These are phyloP conservation scores for Entosphenus tridentatus DNA, from an alignment of 2,113 vertebrate genomes.

Conservation along the genomic window DNA sequence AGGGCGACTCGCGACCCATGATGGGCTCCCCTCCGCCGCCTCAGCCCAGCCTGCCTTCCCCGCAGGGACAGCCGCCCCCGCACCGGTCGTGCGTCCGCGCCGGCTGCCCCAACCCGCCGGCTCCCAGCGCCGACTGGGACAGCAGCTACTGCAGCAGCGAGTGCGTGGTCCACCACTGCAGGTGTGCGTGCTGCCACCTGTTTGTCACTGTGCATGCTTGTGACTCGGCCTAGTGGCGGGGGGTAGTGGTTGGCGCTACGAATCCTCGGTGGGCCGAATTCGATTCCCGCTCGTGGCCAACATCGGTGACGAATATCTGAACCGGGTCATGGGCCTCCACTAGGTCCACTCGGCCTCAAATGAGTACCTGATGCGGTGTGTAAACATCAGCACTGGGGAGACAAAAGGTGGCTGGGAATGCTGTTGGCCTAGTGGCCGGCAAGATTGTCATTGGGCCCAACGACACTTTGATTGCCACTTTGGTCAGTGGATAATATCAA, in stretches of 20 bases:
- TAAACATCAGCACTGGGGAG: too few relatives aligned
- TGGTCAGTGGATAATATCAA: too few relatives aligned
- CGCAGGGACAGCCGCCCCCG: neutral
- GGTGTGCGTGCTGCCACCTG: neutral
- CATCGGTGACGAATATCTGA: too few relatives aligned
- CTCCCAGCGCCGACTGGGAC: slow-evolving; percentile 3
- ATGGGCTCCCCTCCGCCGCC: neutral
- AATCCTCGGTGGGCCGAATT: too few relatives aligned
- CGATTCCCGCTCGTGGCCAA: too few relatives aligned
- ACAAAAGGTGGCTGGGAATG: too few relatives aligned
- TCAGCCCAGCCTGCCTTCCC: neutral
- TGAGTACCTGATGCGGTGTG: neutral
- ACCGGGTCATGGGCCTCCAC: neutral
- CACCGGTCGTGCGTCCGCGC: neutral
- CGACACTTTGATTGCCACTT: too few relatives aligned
- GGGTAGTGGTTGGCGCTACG: too few relatives aligned
- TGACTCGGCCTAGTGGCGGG: neutral
- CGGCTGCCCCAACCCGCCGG: neutral
- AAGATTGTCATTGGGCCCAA: too few relatives aligned
- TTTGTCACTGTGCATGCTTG: neutral
- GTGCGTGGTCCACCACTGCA: slow-evolving; percentile 2
- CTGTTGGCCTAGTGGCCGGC: too few relatives aligned
- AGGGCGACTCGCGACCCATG: neutral
- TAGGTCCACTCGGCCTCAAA: neutral
- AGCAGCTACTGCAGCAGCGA: slow-evolving; percentile 1